Base-by-base conservation (phyloP, 2,113 vertebrate genomes). In the Ariopsis seemanni region DNA sequence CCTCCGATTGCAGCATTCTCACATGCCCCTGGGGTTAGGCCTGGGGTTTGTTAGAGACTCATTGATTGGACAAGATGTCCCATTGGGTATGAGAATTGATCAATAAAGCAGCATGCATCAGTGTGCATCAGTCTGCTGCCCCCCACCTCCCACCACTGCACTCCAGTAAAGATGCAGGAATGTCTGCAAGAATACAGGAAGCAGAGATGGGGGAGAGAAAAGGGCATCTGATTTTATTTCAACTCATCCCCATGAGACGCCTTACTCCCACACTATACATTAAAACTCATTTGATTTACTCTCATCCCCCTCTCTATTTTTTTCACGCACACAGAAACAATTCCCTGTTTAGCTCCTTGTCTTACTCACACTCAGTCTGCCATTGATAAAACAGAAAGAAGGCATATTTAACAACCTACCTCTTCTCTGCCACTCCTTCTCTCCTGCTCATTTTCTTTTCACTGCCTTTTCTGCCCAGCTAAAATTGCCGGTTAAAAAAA, bases 41-140 rank as follows among this genome's bases (percentile, higher is more conserved):
- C 3, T 78, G 82, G 80, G 82, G 72, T 90, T 91, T 90, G 82
- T 89, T 89, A 82, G 90, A 92, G 90, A 92, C 90, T 89, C 93
- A 95, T 95, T 92, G 94, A 95, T 95, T 94, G 93, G 92, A 93
- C 92, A 93, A 93, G 72, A 93, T 93, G 90, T 91, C 92, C 93
- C 83, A 74, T 63, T 85, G 88, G 85, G 88, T 90, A 91, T 81
- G 72, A 91, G 92, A 91, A 93, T 90, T 84, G 93, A 95, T 95
- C 94, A 86, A 95, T 95, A 93, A 93, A 79, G 90, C 91, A 78
- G 92, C 90, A 90, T 91, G 92, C 90, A 92, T 91, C 55, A 27
- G 92, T 91, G 84, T 42, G 60, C 11, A 67, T 42, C 42, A 4
- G 42, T 42, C 42, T 42, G 42, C 42, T 42, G 42, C 42, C 4